Conservation (phyloP, 2,888 invertebrate genomes). For the Villa cingulata region DNA sequence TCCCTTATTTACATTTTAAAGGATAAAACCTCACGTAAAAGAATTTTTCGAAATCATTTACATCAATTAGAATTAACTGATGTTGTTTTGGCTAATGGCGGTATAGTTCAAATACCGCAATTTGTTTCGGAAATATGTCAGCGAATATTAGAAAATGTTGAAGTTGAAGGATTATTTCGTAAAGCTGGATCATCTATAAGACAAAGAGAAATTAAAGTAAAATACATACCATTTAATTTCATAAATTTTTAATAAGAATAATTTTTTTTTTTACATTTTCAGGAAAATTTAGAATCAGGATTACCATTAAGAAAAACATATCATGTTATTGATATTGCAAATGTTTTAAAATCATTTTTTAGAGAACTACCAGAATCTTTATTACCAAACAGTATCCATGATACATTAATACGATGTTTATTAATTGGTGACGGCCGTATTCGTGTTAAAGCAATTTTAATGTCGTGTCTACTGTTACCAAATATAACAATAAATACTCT, state of each 20-base stretch:
- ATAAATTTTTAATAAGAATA: neutral
- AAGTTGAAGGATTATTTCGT: conserved; percentile 73
- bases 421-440: conserved; percentile 45
- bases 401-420: conserved; percentile 56
- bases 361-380: conserved; percentile 74
- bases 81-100: conserved; percentile 51
- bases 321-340: conserved; percentile 73
- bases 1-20: conserved; percentile 3
- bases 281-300: conserved; percentile 58
- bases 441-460: conserved; percentile 43
- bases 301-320: conserved; percentile 54
- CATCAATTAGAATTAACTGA: conserved; percentile 40
- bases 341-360: conserved; percentile 72
- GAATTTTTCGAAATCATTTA: conserved; percentile 43
- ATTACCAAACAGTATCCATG: conserved; percentile 55
- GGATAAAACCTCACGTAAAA: conserved; percentile 21
- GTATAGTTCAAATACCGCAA: conserved; percentile 55
- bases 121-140: conserved; percentile 59
- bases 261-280: conserved; percentile 19
- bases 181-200: conserved; percentile 75
- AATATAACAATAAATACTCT: conserved; percentile 63
- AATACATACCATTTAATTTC: neutral
- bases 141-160: conserved; percentile 51
- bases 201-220: conserved; percentile 70
- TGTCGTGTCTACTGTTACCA: conserved; percentile 59